A percentile compares a stretch with the other conserved stretches of the same genome.
These are phyloP conservation scores for Glyptemys insculpta DNA, from an alignment of 2,797 vertebrate species.

Conservation along the genomic window DNA sequence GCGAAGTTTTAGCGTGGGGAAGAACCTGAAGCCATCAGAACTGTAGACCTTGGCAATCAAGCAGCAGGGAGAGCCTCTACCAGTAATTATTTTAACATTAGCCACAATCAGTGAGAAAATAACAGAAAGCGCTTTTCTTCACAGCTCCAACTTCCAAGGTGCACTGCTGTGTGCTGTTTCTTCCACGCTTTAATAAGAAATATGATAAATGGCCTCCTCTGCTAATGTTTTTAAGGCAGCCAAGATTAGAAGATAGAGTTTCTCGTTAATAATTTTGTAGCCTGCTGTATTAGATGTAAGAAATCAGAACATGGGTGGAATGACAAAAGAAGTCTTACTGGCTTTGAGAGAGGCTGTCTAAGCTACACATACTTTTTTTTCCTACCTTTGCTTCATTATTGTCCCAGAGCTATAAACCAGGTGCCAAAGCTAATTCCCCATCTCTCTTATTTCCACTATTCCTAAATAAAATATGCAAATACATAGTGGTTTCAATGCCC, in stretches of 20 bases:
- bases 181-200: constrained; percentile 79
- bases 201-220: constrained; percentile 71
- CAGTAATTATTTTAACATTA: constrained; percentile 80
- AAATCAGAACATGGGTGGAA: constrained; percentile 28
- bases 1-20: constrained; percentile 32
- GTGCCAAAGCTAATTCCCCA: constrained; percentile 26
- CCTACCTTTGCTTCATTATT: constrained; percentile 8
- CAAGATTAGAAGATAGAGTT: constrained; percentile 61
- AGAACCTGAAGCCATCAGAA: constrained; percentile 50
- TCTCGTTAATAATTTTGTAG: constrained; percentile 52
- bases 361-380: neutral
- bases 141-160: constrained; percentile 68
- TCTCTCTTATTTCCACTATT: constrained; percentile 13
- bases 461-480: constrained; percentile 24
- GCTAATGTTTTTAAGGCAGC: constrained; percentile 71
- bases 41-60: constrained; percentile 64
- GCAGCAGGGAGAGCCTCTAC: constrained; percentile 66
- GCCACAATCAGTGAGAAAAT: constrained; percentile 71
- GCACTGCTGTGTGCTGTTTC: constrained; percentile 72
- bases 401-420: constrained; percentile 12
- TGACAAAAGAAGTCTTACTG: neutral
- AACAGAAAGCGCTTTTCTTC: constrained; percentile 73
- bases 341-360: constrained; percentile 33
- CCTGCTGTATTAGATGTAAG: neutral
- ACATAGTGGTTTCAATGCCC: constrained; percentile 16